These are phyloP conservation scores for Hololepta plana DNA, from an alignment of 2,888 invertebrate genomes.

Conservation along the genomic window DNA sequence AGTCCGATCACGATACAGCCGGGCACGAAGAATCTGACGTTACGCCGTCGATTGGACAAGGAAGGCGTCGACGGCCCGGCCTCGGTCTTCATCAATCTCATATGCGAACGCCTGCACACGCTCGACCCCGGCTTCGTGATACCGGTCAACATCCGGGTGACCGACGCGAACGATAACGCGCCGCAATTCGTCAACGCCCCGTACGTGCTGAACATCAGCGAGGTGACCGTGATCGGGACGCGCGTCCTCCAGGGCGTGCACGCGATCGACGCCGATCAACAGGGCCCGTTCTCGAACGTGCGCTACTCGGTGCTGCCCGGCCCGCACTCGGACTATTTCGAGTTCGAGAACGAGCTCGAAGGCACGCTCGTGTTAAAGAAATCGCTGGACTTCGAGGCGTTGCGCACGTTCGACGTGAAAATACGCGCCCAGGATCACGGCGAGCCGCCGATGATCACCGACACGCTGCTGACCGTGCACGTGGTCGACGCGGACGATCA, in stretches of 20 bases:
- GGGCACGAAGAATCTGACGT: conserved; percentile 63
- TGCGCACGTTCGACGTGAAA: conserved; percentile 58
- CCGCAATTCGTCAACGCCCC: conserved; percentile 69
- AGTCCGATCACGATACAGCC: conserved; percentile 62
- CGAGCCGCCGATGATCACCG: conserved; percentile 55
- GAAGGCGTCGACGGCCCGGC: conserved; percentile 70
- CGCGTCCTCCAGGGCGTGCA: conserved; percentile 61
- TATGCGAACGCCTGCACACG: conserved; percentile 64
- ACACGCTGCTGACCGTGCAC: conserved; percentile 56
- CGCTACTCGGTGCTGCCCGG: conserved; percentile 68
- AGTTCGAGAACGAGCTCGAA: conserved; percentile 71
- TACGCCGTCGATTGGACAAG: conserved; percentile 63
- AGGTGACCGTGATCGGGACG: conserved; percentile 53
- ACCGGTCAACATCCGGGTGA: conserved; percentile 69
- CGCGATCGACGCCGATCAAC: conserved; percentile 71
- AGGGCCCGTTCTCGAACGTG: conserved; percentile 73
- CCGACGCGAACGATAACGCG: conserved; percentile 83
- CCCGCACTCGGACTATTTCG: conserved; percentile 61
- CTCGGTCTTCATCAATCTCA: conserved; percentile 70
- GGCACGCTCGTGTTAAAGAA: conserved; percentile 63
- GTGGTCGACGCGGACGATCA: conserved; percentile 84
- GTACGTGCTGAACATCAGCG: conserved; percentile 65
- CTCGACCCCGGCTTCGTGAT: conserved; percentile 51
- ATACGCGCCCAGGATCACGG: conserved; percentile 68
- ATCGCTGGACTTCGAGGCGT: conserved; percentile 66